A percentile compares a stretch with the other conserved stretches of the same genome.
These are phyloP conservation scores for Cricetomys ansorgei DNA, from an alignment of 2,113 vertebrate genomes.

Conservation along the genomic window DNA sequence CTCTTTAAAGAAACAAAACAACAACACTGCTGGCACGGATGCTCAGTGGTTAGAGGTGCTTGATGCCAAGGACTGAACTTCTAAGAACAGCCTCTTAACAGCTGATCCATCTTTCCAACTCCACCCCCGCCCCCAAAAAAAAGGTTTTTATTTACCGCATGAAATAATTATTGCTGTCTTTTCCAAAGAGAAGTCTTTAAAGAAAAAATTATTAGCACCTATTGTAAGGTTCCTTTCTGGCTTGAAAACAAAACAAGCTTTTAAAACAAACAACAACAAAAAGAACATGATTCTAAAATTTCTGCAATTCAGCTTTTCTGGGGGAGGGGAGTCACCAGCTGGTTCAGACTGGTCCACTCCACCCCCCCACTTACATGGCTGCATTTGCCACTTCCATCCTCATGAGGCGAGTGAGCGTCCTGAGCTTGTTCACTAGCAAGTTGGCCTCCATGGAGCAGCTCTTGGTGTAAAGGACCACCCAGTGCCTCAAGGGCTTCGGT, in stretches of 20 bases:
- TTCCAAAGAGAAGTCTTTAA: background rate
- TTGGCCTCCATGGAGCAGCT: conserved; percentile 71
- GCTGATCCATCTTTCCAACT: background rate
- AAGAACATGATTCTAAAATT: background rate
- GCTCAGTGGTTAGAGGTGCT: background rate
- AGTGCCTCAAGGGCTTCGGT: conserved; percentile 85
- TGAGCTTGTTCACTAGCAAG: conserved; percentile 85
- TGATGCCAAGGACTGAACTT: no score
- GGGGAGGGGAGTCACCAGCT: background rate
- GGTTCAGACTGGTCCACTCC: background rate
- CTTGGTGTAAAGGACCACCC: conserved; percentile 88
- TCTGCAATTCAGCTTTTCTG: background rate
- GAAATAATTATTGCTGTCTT: background rate
- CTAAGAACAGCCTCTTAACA: no score
- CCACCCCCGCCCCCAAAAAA: background rate
- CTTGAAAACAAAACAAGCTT: background rate
- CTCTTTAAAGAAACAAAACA: no score
- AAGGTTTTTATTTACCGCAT: background rate
- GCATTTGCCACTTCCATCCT: conserved; percentile 86
- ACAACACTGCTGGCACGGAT: background rate
- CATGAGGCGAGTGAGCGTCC: conserved; percentile 85
- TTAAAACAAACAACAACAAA: background rate
- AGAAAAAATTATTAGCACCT: background rate
- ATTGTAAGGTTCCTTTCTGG: background rate
- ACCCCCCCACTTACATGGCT: conserved; percentile 85